Base-by-base conservation (phyloP, 2,113 vertebrate genomes). In the Melanostigma gelatinosum region DNA sequence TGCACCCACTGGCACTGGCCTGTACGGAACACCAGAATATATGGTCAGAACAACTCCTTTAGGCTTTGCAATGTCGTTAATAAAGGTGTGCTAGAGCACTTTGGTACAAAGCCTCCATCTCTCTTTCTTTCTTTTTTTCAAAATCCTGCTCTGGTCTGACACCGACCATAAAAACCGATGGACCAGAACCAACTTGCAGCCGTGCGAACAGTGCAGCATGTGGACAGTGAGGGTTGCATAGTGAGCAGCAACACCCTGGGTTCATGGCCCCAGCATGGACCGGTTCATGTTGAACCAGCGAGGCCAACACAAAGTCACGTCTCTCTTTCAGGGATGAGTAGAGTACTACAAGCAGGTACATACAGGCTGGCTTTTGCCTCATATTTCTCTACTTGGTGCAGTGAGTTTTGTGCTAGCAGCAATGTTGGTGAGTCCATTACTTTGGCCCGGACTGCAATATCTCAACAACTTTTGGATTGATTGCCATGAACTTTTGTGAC, bases 261-360 rank as follows among this genome's bases (percentile, higher is more conserved):
- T 50, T 73, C 66, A 36, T 0, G 57, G 50, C 42, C 63, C 60
- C 64, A 5, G 38, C 75, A 65, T 70, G 42, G 8, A 70, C 64
- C 64, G 22, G 71, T 57, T 57, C 63, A 46, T 75, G 82, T 75
- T 67, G 6, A 36, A 58, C 42, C 64, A 20, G 52, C 22, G 55
- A 76, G 85, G 74, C 85, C 73, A 69, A n/a, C 34, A 27, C 6
- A 60, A 44, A 75, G 79, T 67, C 77, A 67, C 42, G 32, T 79
- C 20, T 48, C 40, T 71, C 46, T 71, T 79, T 36, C 60, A 29
- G 48, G 34, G 72, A 57, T 24, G 62, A 65, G 42, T n/a, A 24
- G 46, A 74, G 58, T 4, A 65, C n/a, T 32, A 60, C 7, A 18
- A 20, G 60, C 66, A 72, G 65, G 24, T 15, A 60, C 61, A 52